Conservation (phyloP, 2,113 vertebrate genomes). For the Ursus arctos region DNA sequence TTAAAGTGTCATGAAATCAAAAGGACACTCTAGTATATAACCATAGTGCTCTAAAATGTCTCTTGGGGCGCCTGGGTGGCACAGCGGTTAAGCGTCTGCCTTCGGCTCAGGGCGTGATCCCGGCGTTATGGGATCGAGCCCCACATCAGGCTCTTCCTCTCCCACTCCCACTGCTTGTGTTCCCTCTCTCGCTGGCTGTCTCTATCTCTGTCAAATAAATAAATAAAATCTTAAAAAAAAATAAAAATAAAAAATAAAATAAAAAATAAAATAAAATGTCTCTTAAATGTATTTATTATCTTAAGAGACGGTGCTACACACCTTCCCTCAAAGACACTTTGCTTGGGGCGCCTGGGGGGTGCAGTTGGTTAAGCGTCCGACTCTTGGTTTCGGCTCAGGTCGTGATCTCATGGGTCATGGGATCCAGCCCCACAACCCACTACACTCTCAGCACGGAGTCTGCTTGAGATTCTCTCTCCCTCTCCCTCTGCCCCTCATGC, state of each 20-base stretch:
- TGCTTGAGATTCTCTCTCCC: neutral
- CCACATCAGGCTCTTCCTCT: too few relatives aligned
- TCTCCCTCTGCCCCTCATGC: neutral
- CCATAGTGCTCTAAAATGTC: neutral
- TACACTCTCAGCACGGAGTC: neutral
- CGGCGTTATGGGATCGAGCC: too few relatives aligned
- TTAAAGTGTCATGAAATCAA: constrained; percentile 30
- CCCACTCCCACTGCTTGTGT: too few relatives aligned
- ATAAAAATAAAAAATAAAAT: too few relatives aligned
- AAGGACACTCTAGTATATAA: neutral
- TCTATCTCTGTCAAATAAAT: too few relatives aligned
- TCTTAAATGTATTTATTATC: neutral
- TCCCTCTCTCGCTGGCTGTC: too few relatives aligned
- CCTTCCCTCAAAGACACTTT: neutral
- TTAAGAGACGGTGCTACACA: neutral
- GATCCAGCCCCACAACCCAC: neutral
- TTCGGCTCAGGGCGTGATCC: too few relatives aligned
- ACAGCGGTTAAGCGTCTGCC: too few relatives aligned
- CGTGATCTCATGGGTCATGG: neutral
- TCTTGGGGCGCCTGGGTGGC: neutral
- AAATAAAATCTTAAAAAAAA: too few relatives aligned
- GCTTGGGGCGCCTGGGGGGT: too few relatives aligned
- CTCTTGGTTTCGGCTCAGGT: neutral
- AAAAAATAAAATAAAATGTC: neutral
- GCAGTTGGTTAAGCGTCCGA: too few relatives aligned